Base-by-base conservation (phyloP, 2,888 invertebrate genomes). In the Meiosimyza decipiens region DNA sequence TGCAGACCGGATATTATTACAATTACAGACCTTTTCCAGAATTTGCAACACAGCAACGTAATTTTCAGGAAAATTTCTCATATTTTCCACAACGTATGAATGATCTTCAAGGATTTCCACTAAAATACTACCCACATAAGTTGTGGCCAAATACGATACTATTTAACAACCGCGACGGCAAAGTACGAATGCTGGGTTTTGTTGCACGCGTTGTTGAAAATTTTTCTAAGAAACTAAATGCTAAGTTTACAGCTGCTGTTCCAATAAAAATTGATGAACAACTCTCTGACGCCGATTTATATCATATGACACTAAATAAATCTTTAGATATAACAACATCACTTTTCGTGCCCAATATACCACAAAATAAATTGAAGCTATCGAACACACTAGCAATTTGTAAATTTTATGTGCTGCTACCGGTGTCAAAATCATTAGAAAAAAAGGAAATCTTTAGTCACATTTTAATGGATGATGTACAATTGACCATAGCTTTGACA, bases 141-240 rank as follows among this genome's bases (percentile, higher is more conserved):
- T 0, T 78, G 60, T 63, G 72, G 6, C 82, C 82, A 0, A 71
- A 77, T 3, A 67, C 79, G 4, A 77, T 81, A 66, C 12, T 75
- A 3, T 78, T 75, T 0, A 69, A 77, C 9, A 49, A 57, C 0
- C 6, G 6, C 0, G 75, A 18, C 0, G 79, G 77, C 0, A 9
- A 77, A 16, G 0, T 69, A 1, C 52, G 69, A 7, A 66, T 80
- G 60, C 13, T 33, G 0, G 82, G 82, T 6, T 79, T 71, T 33
- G 75, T 76, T 12, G 74, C 75, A 0, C 73, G 73, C 7, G n/a
- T 81, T 52, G 12, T 81, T 1, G 71, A 50, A 3, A 62, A 69
- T 1, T 82, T 79, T 51, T 77, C 67, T 2, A 9, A 67, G 6
- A 75, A 75, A 0, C 12, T 78, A 1, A 82, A 81, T 70, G 82